Base-by-base conservation (phyloP, 2,888 invertebrate genomes). In the Napeogenes sylphis region DNA sequence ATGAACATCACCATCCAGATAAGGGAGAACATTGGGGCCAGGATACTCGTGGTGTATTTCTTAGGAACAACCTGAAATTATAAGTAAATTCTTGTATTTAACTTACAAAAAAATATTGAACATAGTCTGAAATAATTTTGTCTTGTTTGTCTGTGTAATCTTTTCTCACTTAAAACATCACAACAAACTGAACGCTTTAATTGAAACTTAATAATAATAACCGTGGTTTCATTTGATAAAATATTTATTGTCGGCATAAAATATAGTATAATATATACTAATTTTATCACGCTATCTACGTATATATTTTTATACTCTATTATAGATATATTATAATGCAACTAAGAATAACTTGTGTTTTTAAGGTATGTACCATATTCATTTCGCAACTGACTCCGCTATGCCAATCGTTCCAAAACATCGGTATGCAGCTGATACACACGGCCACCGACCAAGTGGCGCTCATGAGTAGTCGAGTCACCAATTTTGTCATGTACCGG, bases 331-430 rank as follows among this genome's bases (percentile, higher is more conserved):
- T 21, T 21, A 21, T n/a, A n/a, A n/a, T n/a, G n/a, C n/a, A n/a
- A n/a, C n/a, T n/a, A n/a, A n/a, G n/a, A n/a, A n/a, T n/a, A n/a
- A n/a, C n/a, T n/a, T 60, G 30, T 12, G 21, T 21, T 32, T 64
- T 60, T 54, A 55, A 45, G 10, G 58, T 35, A 53, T 53, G 59
- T 65, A 95, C 92, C 79, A 93, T 91, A 71, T 94, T 93, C 80
- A 95, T 92, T 79, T 95, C 94, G 78, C 95, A 95, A 51, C 89
- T 81, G 62, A 87, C 77, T 12, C 91, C 91, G 8, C 89, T 89
- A 33, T 91, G 87, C 93, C 94, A 96, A 70, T 93, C 93, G 83
- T 96, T 96, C 95, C 95, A 96, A 82, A 95, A 94, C 68, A 94
- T 90, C 1, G 95, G 95, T 62, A 95, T 92, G 62, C 92, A 91